Percentiles rank a stretch among this genome's conserved stretches.
Conservation (phyloP, 2,888 invertebrate species). For the Drosophila borealis region DNA sequence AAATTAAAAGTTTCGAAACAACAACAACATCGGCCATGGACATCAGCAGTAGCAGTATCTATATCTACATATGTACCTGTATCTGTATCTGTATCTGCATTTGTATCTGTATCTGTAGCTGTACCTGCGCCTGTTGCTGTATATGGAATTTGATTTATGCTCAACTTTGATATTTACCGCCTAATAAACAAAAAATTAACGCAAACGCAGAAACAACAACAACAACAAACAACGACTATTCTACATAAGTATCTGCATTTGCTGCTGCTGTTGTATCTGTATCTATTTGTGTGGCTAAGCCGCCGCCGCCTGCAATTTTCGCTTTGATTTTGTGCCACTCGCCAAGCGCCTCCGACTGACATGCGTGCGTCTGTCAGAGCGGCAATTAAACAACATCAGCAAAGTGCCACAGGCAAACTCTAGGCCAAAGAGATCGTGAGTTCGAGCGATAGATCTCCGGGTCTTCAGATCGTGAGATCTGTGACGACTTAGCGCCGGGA, state of each 20-base stretch:
- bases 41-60: slow-evolving; percentile 9
- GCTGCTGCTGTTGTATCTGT: slow-evolving; percentile 28
- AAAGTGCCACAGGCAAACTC: not conserved
- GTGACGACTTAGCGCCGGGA: slow-evolving; percentile 49
- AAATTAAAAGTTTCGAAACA: slow-evolving; percentile 60
- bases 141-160: slow-evolving; percentile 72
- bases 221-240: slow-evolving; percentile 23
- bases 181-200: slow-evolving; percentile 80
- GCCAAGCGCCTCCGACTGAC: slow-evolving; percentile 60
- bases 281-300: slow-evolving; percentile 38
- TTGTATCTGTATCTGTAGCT: slow-evolving; percentile 18
- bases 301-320: slow-evolving; percentile 51
- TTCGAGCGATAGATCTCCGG: slow-evolving; percentile 5
- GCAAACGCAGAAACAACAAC: slow-evolving; percentile 60
- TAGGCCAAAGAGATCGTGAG: slow-evolving; percentile 3
- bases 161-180: slow-evolving; percentile 81
- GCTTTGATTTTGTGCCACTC: slow-evolving; percentile 59
- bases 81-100: slow-evolving; percentile 21
- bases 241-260: slow-evolving; percentile 37
- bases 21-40: slow-evolving; percentile 15
- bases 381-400: slow-evolving; percentile 77
- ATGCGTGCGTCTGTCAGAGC: slow-evolving; percentile 72
- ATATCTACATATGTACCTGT: slow-evolving; percentile 15
- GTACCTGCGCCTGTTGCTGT: slow-evolving; percentile 19
- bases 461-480: slow-evolving; percentile 16